Percentiles rank a stretch among this genome's conserved stretches.
phyloP scores from a whole-genome alignment of 2,888 invertebrate species.

The Himalopsyche tibetana region DNA sequence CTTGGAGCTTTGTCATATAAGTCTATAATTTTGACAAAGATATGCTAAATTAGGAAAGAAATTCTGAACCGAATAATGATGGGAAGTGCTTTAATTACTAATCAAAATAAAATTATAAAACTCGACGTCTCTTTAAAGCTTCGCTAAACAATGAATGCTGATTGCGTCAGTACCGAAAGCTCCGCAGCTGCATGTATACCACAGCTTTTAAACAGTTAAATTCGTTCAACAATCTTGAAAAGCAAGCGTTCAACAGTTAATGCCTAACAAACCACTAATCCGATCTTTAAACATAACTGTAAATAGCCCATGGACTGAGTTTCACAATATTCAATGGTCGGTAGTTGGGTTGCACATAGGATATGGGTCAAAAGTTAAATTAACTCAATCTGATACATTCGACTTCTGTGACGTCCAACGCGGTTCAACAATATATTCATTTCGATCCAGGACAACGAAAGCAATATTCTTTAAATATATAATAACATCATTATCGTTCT shows the following conservation, averaged over 20 bases:
- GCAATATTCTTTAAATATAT: neutral
- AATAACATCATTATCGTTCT: neutral
- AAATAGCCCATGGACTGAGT: neutral
- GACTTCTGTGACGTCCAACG: neutral
- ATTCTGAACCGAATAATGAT: too few species aligned
- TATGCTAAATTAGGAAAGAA: too few species aligned
- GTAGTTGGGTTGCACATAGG: neutral
- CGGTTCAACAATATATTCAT: neutral
- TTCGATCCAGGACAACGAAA: neutral
- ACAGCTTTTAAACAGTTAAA: neutral
- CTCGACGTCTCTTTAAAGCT: too few species aligned
- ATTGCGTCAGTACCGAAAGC: too few species aligned
- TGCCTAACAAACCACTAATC: neutral
- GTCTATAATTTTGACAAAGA: too few species aligned
- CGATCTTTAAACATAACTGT: neutral
- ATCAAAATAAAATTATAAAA: too few species aligned
- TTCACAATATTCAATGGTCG: neutral
- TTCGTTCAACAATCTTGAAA: neutral
- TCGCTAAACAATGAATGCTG: too few species aligned
- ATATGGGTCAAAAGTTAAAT: neutral
- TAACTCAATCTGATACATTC: neutral
- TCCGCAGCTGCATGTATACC: neutral
- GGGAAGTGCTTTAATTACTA: too few species aligned
- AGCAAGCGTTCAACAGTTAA: neutral
- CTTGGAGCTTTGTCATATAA: too few species aligned